Conservation (phyloP, 2,888 invertebrate species). For the Pemphredon lugubris region DNA sequence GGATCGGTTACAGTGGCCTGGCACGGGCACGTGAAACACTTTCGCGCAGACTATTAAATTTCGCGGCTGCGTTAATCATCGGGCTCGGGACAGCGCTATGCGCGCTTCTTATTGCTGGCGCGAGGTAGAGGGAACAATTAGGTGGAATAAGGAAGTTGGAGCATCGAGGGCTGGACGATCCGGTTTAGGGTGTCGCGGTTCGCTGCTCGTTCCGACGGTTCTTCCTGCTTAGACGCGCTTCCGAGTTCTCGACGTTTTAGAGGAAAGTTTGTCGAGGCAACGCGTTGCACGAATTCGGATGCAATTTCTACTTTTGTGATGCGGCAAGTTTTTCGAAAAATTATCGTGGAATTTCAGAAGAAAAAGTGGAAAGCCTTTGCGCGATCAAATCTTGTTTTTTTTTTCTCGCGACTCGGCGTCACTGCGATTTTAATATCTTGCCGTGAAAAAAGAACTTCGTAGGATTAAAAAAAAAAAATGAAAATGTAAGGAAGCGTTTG, state of each 20-base stretch:
- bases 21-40: slow-evolving; percentile 46
- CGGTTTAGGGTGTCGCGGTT: slow-evolving; percentile 72
- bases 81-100: slow-evolving; percentile 45
- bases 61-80: slow-evolving; percentile 59
- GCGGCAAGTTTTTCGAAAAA: too few species aligned
- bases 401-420: too few species aligned
- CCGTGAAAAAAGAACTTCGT: too few species aligned
- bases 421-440: too few species aligned
- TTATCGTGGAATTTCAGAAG: too few species aligned
- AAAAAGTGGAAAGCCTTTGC: too few species aligned
- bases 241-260: slow-evolving; percentile 10
- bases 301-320: too few species aligned
- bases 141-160: slow-evolving; percentile 49
- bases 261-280: too few species aligned
- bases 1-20: slow-evolving; percentile 12
- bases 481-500: too few species aligned
- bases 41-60: slow-evolving; percentile 60
- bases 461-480: too few species aligned
- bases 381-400: too few species aligned
- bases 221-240: slow-evolving; percentile 59
- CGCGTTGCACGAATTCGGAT: too few species aligned
- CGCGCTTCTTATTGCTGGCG: slow-evolving; percentile 52
- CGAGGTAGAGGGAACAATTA: slow-evolving; percentile 51
- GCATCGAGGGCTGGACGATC: slow-evolving; percentile 58
- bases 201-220: slow-evolving; percentile 60